Conservation (phyloP, 2,888 invertebrate species). For the Beris chalybata region DNA sequence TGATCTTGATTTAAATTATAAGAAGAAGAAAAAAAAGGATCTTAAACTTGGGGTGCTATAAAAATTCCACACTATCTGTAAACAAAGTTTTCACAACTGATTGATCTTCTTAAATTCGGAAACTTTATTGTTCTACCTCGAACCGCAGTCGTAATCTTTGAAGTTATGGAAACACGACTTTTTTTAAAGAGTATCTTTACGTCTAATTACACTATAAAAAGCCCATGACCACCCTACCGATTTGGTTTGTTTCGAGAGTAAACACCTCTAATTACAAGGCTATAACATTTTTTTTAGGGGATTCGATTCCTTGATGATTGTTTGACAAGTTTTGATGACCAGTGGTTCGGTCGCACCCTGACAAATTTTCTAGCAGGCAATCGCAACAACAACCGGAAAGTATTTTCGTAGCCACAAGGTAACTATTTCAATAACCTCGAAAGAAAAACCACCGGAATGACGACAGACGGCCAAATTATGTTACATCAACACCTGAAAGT, state of each 20-base stretch:
- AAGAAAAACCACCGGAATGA: constrained; percentile 4
- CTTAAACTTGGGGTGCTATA: background rate
- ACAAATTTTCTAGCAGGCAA: constrained; percentile 9
- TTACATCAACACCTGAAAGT: constrained; percentile 35
- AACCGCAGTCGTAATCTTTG: no score
- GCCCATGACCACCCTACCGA: constrained; percentile 7
- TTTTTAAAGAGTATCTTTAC: background rate
- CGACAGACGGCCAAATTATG: constrained; percentile 31
- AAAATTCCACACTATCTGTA: constrained; percentile 17
- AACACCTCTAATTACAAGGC: constrained; percentile 21
- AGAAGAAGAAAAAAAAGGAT: no score
- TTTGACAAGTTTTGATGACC: constrained; percentile 1
- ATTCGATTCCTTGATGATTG: constrained; percentile 24
- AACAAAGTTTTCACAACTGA: constrained; percentile 21
- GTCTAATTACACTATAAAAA: constrained; percentile 10
- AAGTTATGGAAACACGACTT: background rate
- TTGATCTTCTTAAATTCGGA: constrained; percentile 17
- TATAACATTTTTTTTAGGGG: constrained; percentile 4
- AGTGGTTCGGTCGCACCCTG: constrained; percentile 20
- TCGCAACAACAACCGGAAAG: no score
- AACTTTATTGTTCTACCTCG: no score
- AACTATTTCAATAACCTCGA: no score
- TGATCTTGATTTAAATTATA: no score
- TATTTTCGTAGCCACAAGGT: no score
- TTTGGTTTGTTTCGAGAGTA: constrained; percentile 16